phyloP scores from a whole-genome alignment of 2,888 invertebrate genomes.

The Conops quadrifasciatus region DNA sequence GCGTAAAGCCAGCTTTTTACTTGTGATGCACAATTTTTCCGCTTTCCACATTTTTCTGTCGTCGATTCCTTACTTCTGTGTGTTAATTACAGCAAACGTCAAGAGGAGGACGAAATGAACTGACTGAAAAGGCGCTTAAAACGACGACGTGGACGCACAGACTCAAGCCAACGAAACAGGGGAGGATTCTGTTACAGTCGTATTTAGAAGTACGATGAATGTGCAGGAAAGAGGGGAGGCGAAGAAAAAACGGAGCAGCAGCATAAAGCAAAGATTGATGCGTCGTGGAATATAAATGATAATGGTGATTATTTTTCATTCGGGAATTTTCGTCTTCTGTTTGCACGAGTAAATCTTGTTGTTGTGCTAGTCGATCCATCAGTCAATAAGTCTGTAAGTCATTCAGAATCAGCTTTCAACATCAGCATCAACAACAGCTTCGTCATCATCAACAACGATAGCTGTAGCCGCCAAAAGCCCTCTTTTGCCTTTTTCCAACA shows the following conservation, averaged over 20 bases:
- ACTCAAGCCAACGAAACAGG: background rate
- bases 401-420: constrained; percentile 31
- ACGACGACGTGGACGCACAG: background rate
- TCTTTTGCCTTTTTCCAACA: too few relatives aligned
- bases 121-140: constrained; percentile 36
- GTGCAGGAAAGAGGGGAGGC: constrained; percentile 4
- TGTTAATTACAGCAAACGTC: constrained; percentile 63
- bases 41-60: constrained; percentile 37
- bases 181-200: background rate
- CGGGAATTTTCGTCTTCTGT: constrained; percentile 41
- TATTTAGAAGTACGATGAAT: background rate
- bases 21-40: constrained; percentile 51
- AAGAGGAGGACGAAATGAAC: constrained; percentile 52
- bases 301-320: constrained; percentile 64
- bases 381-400: constrained; percentile 4
- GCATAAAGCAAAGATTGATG: constrained; percentile 62
- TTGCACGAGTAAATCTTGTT: constrained; percentile 5
- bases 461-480: too few relatives aligned
- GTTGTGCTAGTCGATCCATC: too few relatives aligned
- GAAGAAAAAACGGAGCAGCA: too few relatives aligned
- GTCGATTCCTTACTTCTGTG: constrained; percentile 33
- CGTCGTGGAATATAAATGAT: constrained; percentile 61
- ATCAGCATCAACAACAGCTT: constrained; percentile 17
- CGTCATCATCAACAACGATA: constrained; percentile 16
- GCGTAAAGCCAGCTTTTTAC: constrained; percentile 7